Evolutionary conservation across 30 jellyfish, hydroid and myxozoan genomes (phyloP).

Genomic region (Aurelia coerulea): DNA sequence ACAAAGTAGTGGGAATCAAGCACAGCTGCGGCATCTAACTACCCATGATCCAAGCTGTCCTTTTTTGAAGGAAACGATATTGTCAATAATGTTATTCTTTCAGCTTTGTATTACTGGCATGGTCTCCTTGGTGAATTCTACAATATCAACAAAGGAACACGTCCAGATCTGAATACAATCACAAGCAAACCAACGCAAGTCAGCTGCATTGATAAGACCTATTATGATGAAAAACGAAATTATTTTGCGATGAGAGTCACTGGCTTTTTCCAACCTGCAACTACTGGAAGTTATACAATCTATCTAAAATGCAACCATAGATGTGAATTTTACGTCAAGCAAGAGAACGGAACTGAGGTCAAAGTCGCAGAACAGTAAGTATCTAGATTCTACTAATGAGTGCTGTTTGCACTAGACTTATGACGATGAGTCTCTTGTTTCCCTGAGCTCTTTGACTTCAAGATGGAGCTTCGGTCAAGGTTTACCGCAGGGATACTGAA

Average conservation of each 20-base stretch:
- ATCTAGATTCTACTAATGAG: neutral
- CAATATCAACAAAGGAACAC: slow-evolving; percentile 13
- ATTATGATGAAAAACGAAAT: slow-evolving; percentile 2
- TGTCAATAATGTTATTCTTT: too few species aligned
- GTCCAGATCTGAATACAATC: slow-evolving; percentile 19
- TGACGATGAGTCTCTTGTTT: too few species aligned
- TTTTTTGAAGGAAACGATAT: too few species aligned
- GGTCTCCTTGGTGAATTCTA: slow-evolving; percentile 39
- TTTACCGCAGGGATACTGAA: too few species aligned
- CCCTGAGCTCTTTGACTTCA: too few species aligned
- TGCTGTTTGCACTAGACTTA: neutral
- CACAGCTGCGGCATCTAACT: too few species aligned
- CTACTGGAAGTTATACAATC: neutral
- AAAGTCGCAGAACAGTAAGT: slow-evolving; percentile 45
- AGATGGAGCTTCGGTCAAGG: too few species aligned
- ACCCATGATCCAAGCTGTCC: too few species aligned
- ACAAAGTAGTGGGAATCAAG: too few species aligned
- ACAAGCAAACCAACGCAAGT: slow-evolving; percentile 28
- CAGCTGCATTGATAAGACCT: slow-evolving; percentile 22
- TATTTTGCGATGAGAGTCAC: slow-evolving; percentile 26
- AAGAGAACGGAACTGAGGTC: slow-evolving; percentile 8
- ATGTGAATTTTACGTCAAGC: slow-evolving; percentile 17
- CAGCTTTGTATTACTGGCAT: slow-evolving; percentile 50
- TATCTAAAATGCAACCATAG: slow-evolving; percentile 4
- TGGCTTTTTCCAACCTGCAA: slow-evolving; percentile 21